These are phyloP conservation scores for Mesocentrotus franciscanus DNA, from an alignment of 53 echinoderm and acorn worm genomes.

Conservation along the genomic window DNA sequence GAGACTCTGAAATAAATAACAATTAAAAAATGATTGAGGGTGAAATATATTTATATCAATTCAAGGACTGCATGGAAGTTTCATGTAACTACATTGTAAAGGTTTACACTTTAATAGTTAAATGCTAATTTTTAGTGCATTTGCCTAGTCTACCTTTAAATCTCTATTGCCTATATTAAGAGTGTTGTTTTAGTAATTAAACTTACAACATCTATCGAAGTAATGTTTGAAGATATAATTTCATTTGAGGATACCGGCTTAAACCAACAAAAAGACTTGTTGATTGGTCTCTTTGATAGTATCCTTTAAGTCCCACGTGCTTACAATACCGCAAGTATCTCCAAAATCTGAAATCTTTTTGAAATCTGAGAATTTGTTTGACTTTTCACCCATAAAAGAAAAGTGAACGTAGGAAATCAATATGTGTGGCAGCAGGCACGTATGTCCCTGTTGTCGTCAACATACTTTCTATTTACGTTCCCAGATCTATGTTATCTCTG, in stretches of 20 bases:
- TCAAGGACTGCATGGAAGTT: too few relatives aligned
- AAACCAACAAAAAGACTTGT: neutral
- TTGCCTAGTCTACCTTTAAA: too few relatives aligned
- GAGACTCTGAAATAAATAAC: neutral
- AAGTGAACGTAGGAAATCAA: neutral
- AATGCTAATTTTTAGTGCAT: too few relatives aligned
- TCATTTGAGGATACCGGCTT: too few relatives aligned
- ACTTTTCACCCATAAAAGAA: neutral
- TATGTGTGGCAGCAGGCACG: neutral
- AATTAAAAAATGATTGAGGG: too few relatives aligned
- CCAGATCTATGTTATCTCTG: slow-evolving; percentile 28
- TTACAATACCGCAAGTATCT: neutral
- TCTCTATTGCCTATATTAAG: too few relatives aligned
- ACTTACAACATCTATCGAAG: too few relatives aligned
- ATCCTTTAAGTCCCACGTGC: neutral
- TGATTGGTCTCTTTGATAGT: neutral
- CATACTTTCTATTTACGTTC: slow-evolving; percentile 7
- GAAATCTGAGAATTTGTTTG: slow-evolving; percentile 49
- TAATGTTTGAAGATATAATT: too few relatives aligned
- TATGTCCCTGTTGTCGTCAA: neutral
- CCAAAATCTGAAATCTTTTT: neutral
- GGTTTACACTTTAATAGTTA: too few relatives aligned
- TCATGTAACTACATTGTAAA: too few relatives aligned
- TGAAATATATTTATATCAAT: too few relatives aligned
- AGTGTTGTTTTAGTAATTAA: too few relatives aligned